Evolutionary conservation across 1,140 invertebrate genomes (phyloP).

Genomic region (Sinella curviseta): DNA sequence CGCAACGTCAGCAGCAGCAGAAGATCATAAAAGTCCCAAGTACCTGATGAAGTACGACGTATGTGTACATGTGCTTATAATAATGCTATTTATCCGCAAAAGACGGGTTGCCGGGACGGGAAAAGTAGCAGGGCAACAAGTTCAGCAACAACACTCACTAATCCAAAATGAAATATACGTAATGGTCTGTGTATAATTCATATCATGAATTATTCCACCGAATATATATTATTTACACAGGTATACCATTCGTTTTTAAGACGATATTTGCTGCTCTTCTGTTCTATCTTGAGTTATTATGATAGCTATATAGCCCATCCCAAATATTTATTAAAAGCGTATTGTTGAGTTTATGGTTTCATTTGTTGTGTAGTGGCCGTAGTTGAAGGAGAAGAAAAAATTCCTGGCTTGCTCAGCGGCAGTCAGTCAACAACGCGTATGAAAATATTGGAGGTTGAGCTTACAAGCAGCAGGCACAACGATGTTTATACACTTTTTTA

Average conservation of each 20-base stretch:
- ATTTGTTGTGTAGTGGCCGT: background rate
- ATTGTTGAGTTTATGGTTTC: conserved; percentile 23
- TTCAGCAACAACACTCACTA: background rate
- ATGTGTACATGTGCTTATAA: background rate
- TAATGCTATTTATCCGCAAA: background rate
- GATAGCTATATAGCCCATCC: conserved; percentile 11
- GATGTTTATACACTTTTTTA: background rate
- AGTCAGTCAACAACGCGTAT: conserved; percentile 3
- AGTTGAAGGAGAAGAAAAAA: conserved; percentile 3
- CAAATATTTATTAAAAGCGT: conserved; percentile 9
- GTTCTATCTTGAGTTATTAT: conserved; percentile 12
- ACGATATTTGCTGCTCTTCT: background rate
- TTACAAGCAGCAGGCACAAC: background rate
- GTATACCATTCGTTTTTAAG: background rate
- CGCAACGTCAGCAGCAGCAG: background rate
- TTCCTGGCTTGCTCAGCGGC: conserved; percentile 5
- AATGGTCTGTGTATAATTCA: background rate
- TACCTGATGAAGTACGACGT: conserved; percentile 1
- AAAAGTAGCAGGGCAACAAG: background rate
- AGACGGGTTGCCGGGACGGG: background rate
- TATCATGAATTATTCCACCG: background rate
- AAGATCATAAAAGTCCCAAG: background rate
- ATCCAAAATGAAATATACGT: background rate
- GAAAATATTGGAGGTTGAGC: background rate
- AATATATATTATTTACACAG: no score